phyloP scores from a whole-genome alignment of 2,113 vertebrate genomes.

The Rattus norvegicus region GRCr8 NC_086020.1:24352001-24352500 shows the following conservation, averaged over 20 bases:
- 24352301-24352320: conserved; percentile 72
- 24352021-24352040: conserved; percentile 23
- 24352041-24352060: background rate
- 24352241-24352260: conserved; percentile 5
- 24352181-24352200: conserved; percentile 7
- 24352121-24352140: background rate
- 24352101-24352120: conserved; percentile 49
- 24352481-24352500: conserved; percentile 44
- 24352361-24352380: conserved; percentile 59
- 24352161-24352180: background rate
- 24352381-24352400: conserved; percentile 72
- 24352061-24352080: rapidly evolving
- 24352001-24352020: conserved; percentile 15
- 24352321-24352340: conserved; percentile 75
- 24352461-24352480: conserved; percentile 40
- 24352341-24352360: conserved; percentile 77
- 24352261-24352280: background rate
- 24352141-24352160: background rate
- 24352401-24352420: conserved; percentile 78
- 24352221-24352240: conserved; percentile 11
- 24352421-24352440: conserved; percentile 53
- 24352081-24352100: background rate
- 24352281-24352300: background rate
- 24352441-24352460: conserved; percentile 32
- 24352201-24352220: conserved; percentile 35